Percentiles rank a stretch among this genome's conserved stretches.
phyloP scores from a whole-genome alignment of 2,797 vertebrate species.

The Paratrypauchen microcephalus region DNA sequence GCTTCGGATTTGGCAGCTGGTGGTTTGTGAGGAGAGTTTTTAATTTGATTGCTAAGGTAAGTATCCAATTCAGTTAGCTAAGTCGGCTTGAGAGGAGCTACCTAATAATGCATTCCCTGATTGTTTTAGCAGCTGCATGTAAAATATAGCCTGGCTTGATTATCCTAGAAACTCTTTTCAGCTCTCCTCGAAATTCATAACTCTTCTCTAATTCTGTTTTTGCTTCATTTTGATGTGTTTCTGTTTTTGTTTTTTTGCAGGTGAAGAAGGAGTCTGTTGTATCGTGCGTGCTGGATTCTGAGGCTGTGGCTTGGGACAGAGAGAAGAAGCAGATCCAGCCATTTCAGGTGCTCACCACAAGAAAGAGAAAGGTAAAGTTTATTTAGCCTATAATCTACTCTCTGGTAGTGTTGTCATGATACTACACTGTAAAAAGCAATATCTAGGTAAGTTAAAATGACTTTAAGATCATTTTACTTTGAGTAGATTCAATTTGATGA shows the following conservation, averaged over 20 bases:
- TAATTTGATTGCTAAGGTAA: constrained; percentile 19
- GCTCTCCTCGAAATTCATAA: background rate
- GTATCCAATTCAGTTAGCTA: constrained; percentile 15
- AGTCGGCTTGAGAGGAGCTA: constrained; percentile 18
- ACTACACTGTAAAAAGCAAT: too few relatives aligned
- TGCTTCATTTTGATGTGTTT: background rate
- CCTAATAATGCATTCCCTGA: constrained; percentile 14
- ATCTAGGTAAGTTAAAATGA: too few relatives aligned
- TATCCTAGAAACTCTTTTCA: constrained; percentile 3
- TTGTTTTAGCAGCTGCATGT: constrained; percentile 29
- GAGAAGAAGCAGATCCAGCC: constrained; percentile 90
- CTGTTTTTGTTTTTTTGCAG: constrained; percentile 56
- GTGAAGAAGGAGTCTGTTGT: constrained; percentile 81
- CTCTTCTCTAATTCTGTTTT: background rate
- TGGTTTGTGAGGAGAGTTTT: constrained; percentile 21
- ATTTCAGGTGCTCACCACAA: constrained; percentile 90
- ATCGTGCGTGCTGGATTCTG: constrained; percentile 86
- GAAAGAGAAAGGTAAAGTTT: constrained; percentile 86
- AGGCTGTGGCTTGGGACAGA: constrained; percentile 89
- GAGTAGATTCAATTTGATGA: too few relatives aligned
- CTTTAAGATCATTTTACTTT: too few relatives aligned
- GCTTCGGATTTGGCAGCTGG: constrained; percentile 39
- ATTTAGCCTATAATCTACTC: background rate
- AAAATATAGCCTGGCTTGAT: background rate
- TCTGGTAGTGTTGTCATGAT: too few relatives aligned